Conservation (phyloP, 2,113 vertebrate genomes). For the Glaucidium brasilianum region DNA sequence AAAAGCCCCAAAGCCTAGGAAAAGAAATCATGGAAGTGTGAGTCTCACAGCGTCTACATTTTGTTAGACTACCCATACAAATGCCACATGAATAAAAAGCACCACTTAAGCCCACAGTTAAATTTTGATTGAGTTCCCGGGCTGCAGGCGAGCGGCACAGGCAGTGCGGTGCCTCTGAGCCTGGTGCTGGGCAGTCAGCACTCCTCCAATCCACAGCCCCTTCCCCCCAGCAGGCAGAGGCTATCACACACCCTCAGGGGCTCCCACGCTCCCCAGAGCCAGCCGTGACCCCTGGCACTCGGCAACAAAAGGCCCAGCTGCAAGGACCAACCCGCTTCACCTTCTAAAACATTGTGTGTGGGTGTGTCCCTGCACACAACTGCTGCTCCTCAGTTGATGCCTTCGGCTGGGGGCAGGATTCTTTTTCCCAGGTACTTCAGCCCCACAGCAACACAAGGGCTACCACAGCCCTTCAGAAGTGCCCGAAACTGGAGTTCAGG, state of each 20-base stretch:
- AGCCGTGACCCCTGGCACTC: background rate
- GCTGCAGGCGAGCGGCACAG: background rate
- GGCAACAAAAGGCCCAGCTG: background rate
- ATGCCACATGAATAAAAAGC: background rate
- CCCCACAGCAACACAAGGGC: rapidly evolving
- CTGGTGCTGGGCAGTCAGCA: background rate
- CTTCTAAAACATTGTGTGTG: background rate
- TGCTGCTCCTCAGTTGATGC: background rate
- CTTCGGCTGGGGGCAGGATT: rapidly evolving
- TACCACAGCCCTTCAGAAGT: background rate
- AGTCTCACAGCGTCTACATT: background rate
- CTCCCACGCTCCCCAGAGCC: background rate
- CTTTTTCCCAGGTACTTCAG: background rate
- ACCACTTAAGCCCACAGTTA: background rate
- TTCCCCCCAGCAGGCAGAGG: background rate
- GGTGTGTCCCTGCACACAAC: background rate
- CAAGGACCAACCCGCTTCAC: background rate
- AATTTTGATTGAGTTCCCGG: background rate
- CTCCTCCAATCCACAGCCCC: background rate
- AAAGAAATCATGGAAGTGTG: background rate
- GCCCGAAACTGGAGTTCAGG: background rate
- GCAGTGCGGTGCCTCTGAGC: background rate
- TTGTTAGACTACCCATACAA: background rate
- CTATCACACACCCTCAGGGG: background rate
- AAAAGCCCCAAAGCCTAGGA: background rate